phyloP scores from a whole-genome alignment of 2,888 invertebrate genomes.

The Gisinianus flammeolus region DNA sequence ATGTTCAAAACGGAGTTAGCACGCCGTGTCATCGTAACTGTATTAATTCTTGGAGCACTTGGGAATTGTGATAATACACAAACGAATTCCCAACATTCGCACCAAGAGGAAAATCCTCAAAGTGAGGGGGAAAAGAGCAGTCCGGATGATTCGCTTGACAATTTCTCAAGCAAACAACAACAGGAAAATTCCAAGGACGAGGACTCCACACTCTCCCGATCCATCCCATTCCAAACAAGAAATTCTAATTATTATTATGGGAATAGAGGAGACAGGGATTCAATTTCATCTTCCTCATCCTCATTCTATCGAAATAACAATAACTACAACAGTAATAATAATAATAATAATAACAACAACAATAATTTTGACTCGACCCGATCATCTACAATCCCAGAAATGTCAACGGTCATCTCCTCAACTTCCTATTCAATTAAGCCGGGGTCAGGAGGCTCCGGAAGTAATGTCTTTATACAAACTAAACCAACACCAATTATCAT shows the following conservation, averaged over 20 bases:
- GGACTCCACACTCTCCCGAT: slow-evolving; percentile 22
- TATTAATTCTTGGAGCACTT: slow-evolving; percentile 42
- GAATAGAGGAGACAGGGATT: neutral
- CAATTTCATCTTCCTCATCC: neutral
- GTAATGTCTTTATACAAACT: slow-evolving; percentile 42
- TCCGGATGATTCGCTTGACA: too few species aligned
- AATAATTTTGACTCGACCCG: neutral
- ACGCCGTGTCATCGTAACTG: slow-evolving; percentile 57
- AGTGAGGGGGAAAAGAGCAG: neutral
- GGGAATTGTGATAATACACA: slow-evolving; percentile 15
- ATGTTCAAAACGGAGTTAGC: slow-evolving; percentile 56
- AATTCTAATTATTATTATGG: neutral
- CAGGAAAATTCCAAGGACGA: neutral
- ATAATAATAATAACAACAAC: neutral
- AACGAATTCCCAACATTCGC: neutral
- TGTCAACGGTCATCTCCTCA: slow-evolving; percentile 36
- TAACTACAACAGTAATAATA: neutral
- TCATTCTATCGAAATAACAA: neutral
- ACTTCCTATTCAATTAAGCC: slow-evolving; percentile 47
- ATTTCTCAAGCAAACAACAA: neutral
- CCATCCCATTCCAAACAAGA: slow-evolving; percentile 21
- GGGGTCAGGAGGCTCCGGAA: slow-evolving; percentile 37
- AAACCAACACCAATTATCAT: slow-evolving; percentile 44
- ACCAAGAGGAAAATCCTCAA: neutral
- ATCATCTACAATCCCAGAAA: neutral